Evolutionary conservation across 2,888 invertebrate species (phyloP), one percentile per base, ranked within the genome.

Genomic region (Himalopsyche tibetana): DNA sequence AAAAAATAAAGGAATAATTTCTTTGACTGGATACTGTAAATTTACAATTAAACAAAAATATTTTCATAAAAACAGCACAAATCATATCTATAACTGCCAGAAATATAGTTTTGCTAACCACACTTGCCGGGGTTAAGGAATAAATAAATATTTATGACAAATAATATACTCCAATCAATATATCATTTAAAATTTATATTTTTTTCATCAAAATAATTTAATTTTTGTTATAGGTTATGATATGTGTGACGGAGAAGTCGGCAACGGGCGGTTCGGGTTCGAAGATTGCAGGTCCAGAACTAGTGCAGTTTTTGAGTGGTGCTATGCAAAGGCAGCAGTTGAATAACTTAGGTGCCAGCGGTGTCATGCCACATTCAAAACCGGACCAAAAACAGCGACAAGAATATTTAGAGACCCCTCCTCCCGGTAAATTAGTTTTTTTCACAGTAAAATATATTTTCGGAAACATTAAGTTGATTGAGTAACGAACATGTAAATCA

Each of bases 391-490:
- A 96, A 87, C 96, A 96, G 90, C 90, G 98, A 19, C 96, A 97
- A 89, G 96, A 98, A 89, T 99, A 99, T 92, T 92, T 99, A 87
- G 97, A 97, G 89, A 96, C 95, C 89, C 96, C 99, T n/a, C 99
- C 99, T 0, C 94, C 95, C 88, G 96, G 95, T 94, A 90, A 88
- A 85, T 87, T 51, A 51, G 51, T 15, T 51, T 69, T 80, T 80
- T 38, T 80, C 12, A 80, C n/a, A 28, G 40, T 40, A 80, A 80
- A 42, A 8, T 2, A n/a, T n/a, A 8, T 80, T 80, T n/a, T 11
- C 1, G 11, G 40, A 17, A 1, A 40, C 5, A 36, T 19, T 15
- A 79, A 38, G 28, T 28, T 28, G 38, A 5, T 36, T 79, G 11
- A 79, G 36, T 36, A n/a, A 36, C 12, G 36, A 28, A 40, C 15